A percentile compares a stretch with the other conserved stretches of the same genome.
phyloP scores from a whole-genome alignment of 2,113 vertebrate species.

The Oncorhynchus clarkii region DNA sequence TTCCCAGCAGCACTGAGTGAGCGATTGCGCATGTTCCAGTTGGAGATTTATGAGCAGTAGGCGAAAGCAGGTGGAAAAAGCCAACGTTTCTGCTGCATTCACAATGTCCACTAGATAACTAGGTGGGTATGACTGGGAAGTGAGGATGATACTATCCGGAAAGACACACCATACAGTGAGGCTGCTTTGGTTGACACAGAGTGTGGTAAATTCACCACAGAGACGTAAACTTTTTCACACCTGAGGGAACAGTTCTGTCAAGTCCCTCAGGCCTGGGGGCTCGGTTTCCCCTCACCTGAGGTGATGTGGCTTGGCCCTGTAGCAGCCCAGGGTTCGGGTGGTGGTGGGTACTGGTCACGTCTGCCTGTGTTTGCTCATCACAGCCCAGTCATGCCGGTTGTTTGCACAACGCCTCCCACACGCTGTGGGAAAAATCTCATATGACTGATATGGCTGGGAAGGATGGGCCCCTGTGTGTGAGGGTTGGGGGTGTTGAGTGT shows the following conservation, averaged over 20 bases:
- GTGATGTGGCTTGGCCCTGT: background rate
- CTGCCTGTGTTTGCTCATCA: background rate
- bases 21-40: conserved; percentile 10
- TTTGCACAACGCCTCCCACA: background rate
- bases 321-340: background rate
- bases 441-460: conserved; percentile 1
- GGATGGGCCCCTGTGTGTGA: background rate
- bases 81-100: conserved; percentile 5
- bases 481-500: background rate
- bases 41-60: background rate
- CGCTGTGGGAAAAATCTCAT: conserved; percentile 4
- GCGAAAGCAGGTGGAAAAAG: conserved; percentile 39
- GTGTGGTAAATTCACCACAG: conserved; percentile 34
- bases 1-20: conserved; percentile 50
- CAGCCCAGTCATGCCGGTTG: background rate
- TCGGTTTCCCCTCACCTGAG: background rate
- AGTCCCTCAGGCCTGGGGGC: background rate
- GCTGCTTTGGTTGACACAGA: conserved; percentile 32
- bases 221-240: conserved; percentile 34
- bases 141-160: conserved; percentile 27
- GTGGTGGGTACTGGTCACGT: background rate
- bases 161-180: conserved; percentile 8
- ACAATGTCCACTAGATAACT: conserved; percentile 36
- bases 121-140: conserved; percentile 34
- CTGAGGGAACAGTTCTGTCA: conserved; percentile 11